Conservation (phyloP, 2,888 invertebrate species). For the Anorthoa munda region DNA sequence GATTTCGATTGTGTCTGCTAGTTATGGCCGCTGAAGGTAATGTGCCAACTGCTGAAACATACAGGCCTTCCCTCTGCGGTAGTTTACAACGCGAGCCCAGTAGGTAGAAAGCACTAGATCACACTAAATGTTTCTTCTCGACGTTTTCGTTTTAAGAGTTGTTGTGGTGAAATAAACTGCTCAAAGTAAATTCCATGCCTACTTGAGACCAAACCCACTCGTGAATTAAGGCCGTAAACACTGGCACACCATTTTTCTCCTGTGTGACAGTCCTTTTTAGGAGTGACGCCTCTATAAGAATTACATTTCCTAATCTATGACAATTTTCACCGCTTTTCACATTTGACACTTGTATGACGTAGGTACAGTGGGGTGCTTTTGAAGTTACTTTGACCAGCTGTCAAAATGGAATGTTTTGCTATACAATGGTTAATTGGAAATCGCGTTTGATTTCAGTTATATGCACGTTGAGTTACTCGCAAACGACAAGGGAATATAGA, state of each 20-base stretch:
- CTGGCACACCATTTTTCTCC: not conserved
- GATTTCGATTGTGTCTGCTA: too few relatives aligned
- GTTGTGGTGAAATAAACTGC: too few relatives aligned
- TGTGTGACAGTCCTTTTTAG: not conserved
- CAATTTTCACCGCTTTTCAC: slow-evolving; percentile 39
- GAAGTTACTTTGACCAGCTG: slow-evolving; percentile 46
- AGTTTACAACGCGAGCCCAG: too few relatives aligned
- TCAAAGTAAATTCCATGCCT: too few relatives aligned
- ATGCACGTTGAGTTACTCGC: not conserved
- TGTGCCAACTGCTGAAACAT: too few relatives aligned
- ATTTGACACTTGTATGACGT: slow-evolving; percentile 60
- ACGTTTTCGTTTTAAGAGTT: too few relatives aligned
- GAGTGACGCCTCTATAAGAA: not conserved
- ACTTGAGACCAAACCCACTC: too few relatives aligned
- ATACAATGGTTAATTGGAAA: slow-evolving; percentile 50
- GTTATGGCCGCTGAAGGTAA: too few relatives aligned
- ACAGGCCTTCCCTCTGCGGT: too few relatives aligned
- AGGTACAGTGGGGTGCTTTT: slow-evolving; percentile 37
- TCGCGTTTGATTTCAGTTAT: slow-evolving; percentile 23
- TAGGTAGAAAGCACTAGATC: too few relatives aligned
- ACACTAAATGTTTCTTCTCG: too few relatives aligned
- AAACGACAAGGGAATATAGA: not conserved
- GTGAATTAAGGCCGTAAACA: too few relatives aligned
- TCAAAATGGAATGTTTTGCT: slow-evolving; percentile 46
- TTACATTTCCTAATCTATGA: slow-evolving; percentile 13